Percentiles rank a stretch among this genome's conserved stretches.
These are phyloP conservation scores for Leucoraja ocellata DNA, from an alignment of 2,797 vertebrate genomes.

Conservation along the genomic window DNA sequence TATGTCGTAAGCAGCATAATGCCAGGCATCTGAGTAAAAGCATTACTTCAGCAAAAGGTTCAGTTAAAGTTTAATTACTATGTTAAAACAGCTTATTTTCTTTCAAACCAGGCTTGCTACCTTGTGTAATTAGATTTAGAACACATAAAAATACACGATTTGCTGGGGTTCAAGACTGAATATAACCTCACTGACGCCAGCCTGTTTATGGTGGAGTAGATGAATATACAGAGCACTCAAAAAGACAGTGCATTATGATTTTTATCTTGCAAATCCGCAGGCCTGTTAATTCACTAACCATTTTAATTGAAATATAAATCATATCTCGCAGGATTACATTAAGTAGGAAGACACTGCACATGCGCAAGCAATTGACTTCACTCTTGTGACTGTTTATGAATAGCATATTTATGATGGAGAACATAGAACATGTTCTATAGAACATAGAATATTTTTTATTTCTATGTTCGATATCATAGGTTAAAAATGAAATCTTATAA, in stretches of 20 bases:
- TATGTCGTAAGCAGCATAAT: not conserved
- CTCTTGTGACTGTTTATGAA: too few species aligned
- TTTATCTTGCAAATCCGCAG: not conserved
- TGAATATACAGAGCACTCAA: not conserved
- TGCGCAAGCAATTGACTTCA: too few species aligned
- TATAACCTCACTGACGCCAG: not conserved
- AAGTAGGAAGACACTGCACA: too few species aligned
- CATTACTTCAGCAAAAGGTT: not conserved
- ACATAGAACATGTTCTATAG: too few species aligned
- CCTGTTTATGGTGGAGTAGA: not conserved
- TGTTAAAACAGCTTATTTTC: not conserved
- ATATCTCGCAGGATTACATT: not conserved
- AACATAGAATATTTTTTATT: too few species aligned
- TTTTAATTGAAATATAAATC: slow-evolving; percentile 21
- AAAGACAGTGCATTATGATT: not conserved
- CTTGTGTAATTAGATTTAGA: slow-evolving; percentile 18
- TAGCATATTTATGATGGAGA: too few species aligned
- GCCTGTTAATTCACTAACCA: not conserved
- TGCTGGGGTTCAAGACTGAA: not conserved
- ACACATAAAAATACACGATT: not conserved
- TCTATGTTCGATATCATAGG: not conserved
- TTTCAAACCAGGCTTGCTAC: not conserved
- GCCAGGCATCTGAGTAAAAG: slow-evolving; percentile 19
- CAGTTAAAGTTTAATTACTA: slow-evolving; percentile 15
- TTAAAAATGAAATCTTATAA: not conserved